phyloP scores from a whole-genome alignment of 2,888 invertebrate genomes.

The Phytoseiulus persimilis region DNA sequence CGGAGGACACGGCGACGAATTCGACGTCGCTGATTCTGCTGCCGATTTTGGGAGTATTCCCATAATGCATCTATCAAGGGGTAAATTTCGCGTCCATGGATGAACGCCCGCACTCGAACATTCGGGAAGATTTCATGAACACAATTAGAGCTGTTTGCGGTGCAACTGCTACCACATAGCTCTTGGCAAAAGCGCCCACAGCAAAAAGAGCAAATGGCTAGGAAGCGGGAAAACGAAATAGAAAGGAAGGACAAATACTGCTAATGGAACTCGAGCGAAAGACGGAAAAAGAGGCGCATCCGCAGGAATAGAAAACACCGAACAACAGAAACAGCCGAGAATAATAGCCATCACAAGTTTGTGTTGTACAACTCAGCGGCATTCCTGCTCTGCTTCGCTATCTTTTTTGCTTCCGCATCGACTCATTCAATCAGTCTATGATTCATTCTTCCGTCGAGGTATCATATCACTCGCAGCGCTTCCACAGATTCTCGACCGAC shows the following conservation, averaged over 20 bases:
- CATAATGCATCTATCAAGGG: too few relatives aligned
- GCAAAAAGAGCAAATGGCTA: neutral
- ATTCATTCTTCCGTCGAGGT: neutral
- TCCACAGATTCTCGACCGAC: neutral
- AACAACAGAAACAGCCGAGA: neutral
- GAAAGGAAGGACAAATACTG: neutral
- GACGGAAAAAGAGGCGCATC: neutral
- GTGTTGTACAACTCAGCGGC: neutral
- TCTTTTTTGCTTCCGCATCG: neutral
- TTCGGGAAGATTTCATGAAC: neutral
- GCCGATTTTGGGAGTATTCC: too few relatives aligned
- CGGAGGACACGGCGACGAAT: too few relatives aligned
- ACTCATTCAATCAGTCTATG: neutral
- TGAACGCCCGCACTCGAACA: neutral
- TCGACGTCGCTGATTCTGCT: too few relatives aligned
- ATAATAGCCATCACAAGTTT: neutral
- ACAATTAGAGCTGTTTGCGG: neutral
- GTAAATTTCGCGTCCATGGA: too few relatives aligned
- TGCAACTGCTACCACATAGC: neutral
- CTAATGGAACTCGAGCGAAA: neutral
- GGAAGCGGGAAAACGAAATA: neutral
- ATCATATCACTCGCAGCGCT: neutral
- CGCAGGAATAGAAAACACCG: neutral
- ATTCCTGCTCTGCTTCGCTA: neutral
- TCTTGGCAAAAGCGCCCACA: neutral